Conservation (phyloP, 2,797 vertebrate species). For the Philypnodon macrostomus region DNA sequence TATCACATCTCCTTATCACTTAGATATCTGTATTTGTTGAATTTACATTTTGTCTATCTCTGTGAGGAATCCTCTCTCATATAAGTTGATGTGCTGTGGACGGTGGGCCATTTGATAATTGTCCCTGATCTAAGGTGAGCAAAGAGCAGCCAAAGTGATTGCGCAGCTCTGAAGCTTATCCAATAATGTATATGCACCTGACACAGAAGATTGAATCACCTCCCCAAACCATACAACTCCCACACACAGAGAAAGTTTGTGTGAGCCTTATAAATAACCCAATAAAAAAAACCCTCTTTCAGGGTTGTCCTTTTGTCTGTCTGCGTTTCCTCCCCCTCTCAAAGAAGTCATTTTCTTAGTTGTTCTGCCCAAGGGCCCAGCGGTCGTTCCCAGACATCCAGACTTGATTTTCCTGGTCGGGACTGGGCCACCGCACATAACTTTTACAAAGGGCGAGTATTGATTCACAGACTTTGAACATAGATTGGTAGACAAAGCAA, state of each 20-base stretch:
- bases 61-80: constrained; percentile 3
- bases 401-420: constrained; percentile 48
- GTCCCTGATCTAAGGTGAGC: not conserved
- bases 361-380: constrained; percentile 14
- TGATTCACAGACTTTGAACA: constrained; percentile 43
- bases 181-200: not conserved
- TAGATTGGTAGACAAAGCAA: constrained; percentile 20
- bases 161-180: constrained; percentile 2
- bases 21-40: not conserved
- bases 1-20: not conserved
- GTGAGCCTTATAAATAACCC: not conserved
- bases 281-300: constrained; percentile 5
- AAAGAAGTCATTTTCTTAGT: constrained; percentile 32
- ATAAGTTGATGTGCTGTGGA: constrained; percentile 1
- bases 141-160: constrained; percentile 7
- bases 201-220: not conserved
- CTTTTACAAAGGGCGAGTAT: constrained; percentile 20
- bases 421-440: constrained; percentile 8
- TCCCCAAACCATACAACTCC: no score
- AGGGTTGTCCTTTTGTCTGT: constrained; percentile 7
- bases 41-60: not conserved
- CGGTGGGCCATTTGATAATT: constrained; percentile 4
- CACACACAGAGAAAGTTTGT: not conserved
- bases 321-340: constrained; percentile 14
- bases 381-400: constrained; percentile 34